Percentiles rank a stretch among this genome's conserved stretches.
phyloP scores from a whole-genome alignment of 2,888 invertebrate genomes.

The Hedychridium roseum region DNA sequence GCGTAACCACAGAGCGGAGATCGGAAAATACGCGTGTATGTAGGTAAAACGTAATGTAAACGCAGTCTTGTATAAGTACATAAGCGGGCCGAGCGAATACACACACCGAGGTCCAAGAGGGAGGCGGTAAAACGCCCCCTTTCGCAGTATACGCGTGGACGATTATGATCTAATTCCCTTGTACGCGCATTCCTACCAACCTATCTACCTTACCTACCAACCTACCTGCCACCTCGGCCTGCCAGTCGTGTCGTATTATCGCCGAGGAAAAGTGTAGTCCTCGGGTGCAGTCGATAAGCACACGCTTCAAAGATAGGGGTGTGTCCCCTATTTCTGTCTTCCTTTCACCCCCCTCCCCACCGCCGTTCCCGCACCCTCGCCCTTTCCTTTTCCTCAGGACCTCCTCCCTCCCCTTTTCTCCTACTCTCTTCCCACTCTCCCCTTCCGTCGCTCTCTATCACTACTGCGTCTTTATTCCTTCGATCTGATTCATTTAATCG shows the following conservation, averaged over 20 bases:
- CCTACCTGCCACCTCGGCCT: slow-evolving; percentile 47
- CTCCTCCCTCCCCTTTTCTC: slow-evolving; percentile 1
- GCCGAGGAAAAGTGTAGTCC: slow-evolving; percentile 44
- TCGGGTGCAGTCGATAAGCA: slow-evolving; percentile 53
- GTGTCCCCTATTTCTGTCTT: slow-evolving; percentile 33
- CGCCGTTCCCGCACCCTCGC: slow-evolving; percentile 2
- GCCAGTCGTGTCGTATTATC: slow-evolving; percentile 16
- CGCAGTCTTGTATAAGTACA: no score
- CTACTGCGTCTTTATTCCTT: slow-evolving; percentile 3
- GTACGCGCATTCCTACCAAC: slow-evolving; percentile 51
- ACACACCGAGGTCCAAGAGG: slow-evolving; percentile 47
- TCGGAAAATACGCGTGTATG: no score
- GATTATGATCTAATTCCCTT: slow-evolving; percentile 62
- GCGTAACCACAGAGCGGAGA: no score
- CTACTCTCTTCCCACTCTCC: slow-evolving; percentile 14
- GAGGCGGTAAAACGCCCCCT: slow-evolving; percentile 47
- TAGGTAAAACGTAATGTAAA: no score
- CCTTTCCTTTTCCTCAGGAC: slow-evolving; percentile 18
- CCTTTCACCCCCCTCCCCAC: slow-evolving; percentile 12
- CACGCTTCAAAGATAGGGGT: slow-evolving; percentile 62
- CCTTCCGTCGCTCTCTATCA: slow-evolving; percentile 14
- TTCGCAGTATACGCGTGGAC: slow-evolving; percentile 53
- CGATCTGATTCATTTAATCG: background rate
- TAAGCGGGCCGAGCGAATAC: slow-evolving; percentile 41
- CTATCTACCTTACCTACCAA: slow-evolving; percentile 57